Evolutionary conservation across 2,113 vertebrate genomes (phyloP).

Genomic region (Passer domesticus): DNA sequence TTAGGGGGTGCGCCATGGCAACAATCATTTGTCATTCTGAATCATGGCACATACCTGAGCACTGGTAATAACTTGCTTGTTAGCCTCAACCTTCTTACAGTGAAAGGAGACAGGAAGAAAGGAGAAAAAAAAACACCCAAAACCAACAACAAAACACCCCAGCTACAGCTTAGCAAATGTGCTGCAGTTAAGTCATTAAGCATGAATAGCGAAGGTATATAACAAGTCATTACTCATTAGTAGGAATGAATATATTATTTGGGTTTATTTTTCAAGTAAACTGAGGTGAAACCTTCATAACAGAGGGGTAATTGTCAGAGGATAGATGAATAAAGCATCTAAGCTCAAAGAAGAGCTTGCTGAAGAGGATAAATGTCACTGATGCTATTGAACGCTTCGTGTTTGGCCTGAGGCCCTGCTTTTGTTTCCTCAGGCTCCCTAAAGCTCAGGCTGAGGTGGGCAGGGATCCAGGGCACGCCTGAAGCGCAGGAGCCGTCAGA

Average conservation of each 20-base stretch:
- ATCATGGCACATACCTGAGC: neutral
- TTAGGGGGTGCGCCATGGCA: too few relatives aligned
- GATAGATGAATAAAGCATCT: neutral
- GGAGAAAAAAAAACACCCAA: neutral
- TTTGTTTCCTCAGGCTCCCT: neutral
- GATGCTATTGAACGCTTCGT: neutral
- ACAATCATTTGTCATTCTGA: neutral
- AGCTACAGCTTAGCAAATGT: neutral
- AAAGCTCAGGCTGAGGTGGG: neutral
- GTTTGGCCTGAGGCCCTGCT: neutral
- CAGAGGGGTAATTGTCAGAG: neutral
- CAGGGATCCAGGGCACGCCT: neutral
- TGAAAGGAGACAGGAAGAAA: neutral
- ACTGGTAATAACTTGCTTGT: neutral
- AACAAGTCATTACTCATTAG: conserved; percentile 60
- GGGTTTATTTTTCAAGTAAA: conserved; percentile 33
- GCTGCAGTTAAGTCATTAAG: conserved; percentile 29
- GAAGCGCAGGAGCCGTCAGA: neutral
- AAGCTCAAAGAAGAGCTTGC: neutral
- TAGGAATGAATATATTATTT: conserved; percentile 26
- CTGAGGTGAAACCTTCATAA: neutral
- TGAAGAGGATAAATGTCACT: neutral
- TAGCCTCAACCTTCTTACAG: neutral
- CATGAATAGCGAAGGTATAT: conserved; percentile 14
- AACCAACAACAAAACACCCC: neutral